Percentiles rank a stretch among this genome's conserved stretches.
phyloP scores from a whole-genome alignment of 2,113 vertebrate genomes.

The Chloebia gouldiae region DNA sequence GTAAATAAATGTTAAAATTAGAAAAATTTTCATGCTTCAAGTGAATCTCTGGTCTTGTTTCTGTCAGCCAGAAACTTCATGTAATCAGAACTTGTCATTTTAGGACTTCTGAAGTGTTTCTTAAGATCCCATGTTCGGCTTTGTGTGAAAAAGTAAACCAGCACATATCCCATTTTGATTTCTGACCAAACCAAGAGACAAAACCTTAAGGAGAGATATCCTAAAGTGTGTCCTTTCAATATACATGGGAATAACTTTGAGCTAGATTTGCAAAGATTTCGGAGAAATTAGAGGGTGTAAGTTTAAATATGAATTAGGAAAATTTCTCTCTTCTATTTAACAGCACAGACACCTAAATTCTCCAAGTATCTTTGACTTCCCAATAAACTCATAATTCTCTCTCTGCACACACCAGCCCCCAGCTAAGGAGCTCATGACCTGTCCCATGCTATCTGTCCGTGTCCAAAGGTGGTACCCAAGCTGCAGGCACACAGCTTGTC shows the following conservation, averaged over 20 bases:
- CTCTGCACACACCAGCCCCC: background rate
- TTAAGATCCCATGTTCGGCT: background rate
- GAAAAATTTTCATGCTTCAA: background rate
- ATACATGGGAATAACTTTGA: rapidly evolving
- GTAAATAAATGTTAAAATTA: background rate
- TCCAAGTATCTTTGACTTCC: background rate
- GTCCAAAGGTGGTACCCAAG: background rate
- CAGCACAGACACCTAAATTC: background rate
- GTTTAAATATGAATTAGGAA: background rate
- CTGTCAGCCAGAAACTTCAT: background rate
- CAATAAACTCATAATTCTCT: background rate
- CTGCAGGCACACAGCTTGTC: background rate
- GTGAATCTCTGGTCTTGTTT: background rate
- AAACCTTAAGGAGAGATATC: background rate
- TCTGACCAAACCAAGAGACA: background rate
- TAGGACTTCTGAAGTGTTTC: background rate
- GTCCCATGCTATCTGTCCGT: background rate
- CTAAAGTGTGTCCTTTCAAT: background rate
- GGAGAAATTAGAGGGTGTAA: background rate
- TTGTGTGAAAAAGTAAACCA: background rate
- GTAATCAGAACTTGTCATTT: background rate
- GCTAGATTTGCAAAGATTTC: background rate
- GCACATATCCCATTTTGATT: background rate
- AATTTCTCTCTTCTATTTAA: background rate
- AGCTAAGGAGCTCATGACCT: background rate